Percentiles rank a stretch among this genome's conserved stretches.
Conservation (phyloP, 2,113 vertebrate genomes). For the Dipodomys merriami region DNA sequence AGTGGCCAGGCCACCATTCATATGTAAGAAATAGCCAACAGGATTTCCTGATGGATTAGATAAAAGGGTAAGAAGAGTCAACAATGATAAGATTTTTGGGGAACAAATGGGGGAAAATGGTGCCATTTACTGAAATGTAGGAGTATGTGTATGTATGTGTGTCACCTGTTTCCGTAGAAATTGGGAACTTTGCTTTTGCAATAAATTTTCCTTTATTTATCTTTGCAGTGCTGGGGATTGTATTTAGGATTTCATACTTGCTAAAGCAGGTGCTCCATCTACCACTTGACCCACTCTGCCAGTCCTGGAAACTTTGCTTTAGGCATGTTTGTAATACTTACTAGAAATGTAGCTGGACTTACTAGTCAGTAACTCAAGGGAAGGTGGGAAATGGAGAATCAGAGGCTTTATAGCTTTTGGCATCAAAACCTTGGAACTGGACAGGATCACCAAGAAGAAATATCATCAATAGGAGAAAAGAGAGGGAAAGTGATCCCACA, state of each 20-base stretch:
- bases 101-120: neutral
- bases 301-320: neutral
- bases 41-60: neutral
- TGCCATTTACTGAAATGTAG: neutral
- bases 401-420: neutral
- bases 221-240: too few species aligned
- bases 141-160: neutral
- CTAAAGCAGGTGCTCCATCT: too few species aligned
- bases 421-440: slow-evolving; percentile 9
- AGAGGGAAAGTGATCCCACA: neutral
- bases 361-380: neutral
- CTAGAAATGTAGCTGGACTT: slow-evolving; percentile 5
- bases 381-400: neutral
- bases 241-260: too few species aligned
- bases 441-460: neutral
- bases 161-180: neutral
- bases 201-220: too few species aligned
- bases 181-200: neutral
- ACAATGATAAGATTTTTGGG: neutral
- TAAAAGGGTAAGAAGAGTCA: neutral
- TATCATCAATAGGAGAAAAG: neutral
- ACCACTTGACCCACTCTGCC: too few species aligned
- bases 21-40: neutral
- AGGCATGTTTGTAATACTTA: neutral
- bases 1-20: neutral